A percentile compares a stretch with the other conserved stretches of the same genome.
Conservation (phyloP, 2,797 vertebrate species). For the Bradypodion pumilum region DNA sequence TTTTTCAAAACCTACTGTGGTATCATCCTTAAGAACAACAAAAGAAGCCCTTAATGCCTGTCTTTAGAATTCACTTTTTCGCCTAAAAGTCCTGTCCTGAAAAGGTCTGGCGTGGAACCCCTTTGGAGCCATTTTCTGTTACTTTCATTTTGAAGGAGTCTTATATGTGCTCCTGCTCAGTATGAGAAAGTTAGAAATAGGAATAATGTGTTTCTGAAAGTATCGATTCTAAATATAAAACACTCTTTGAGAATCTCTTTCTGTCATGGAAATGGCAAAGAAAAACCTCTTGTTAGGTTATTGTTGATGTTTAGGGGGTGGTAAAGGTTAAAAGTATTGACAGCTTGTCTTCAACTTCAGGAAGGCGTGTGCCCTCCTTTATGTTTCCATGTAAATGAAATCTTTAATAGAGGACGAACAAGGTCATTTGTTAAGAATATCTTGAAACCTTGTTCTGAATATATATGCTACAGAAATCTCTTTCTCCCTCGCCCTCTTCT, state of each 20-base stretch:
- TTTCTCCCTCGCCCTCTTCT: neutral
- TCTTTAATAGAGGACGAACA: slow-evolving; percentile 52
- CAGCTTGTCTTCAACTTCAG: slow-evolving; percentile 44
- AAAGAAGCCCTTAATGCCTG: neutral
- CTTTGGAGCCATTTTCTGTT: slow-evolving; percentile 11
- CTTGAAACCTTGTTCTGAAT: slow-evolving; percentile 52
- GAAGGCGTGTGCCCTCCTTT: slow-evolving; percentile 16
- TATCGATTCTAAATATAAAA: slow-evolving; percentile 32
- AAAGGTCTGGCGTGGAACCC: neutral
- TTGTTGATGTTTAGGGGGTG: slow-evolving; percentile 7
- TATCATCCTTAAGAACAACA: neutral
- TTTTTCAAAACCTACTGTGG: neutral
- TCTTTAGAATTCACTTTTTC: neutral
- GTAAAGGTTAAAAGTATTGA: slow-evolving; percentile 46
- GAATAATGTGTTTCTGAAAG: slow-evolving; percentile 36
- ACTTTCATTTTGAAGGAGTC: slow-evolving; percentile 12
- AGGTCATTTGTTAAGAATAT: slow-evolving; percentile 52
- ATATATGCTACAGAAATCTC: slow-evolving; percentile 54
- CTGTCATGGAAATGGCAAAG: slow-evolving; percentile 22
- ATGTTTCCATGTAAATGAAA: slow-evolving; percentile 34
- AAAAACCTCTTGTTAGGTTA: slow-evolving; percentile 37
- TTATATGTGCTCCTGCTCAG: slow-evolving; percentile 20
- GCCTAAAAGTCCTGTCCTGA: neutral
- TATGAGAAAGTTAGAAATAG: slow-evolving; percentile 44
- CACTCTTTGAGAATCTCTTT: slow-evolving; percentile 25